A percentile compares a stretch with the other conserved stretches of the same genome.
These are phyloP conservation scores for Chrysopilus asiliformis DNA, from an alignment of 2,888 invertebrate species.

Conservation along the genomic window DNA sequence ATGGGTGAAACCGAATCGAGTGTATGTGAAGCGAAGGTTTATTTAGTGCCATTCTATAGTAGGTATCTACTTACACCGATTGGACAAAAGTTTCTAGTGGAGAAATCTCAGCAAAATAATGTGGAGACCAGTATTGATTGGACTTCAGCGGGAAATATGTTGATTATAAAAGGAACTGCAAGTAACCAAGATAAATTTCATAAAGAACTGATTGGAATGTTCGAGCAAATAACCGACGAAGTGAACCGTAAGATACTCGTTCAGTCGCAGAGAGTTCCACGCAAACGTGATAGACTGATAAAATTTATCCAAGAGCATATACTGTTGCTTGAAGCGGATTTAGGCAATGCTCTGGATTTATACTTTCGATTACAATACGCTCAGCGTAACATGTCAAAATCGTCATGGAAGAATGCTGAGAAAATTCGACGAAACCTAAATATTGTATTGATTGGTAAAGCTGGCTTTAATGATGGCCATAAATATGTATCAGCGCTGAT, in stretches of 20 bases:
- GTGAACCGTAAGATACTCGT: slow-evolving; percentile 21
- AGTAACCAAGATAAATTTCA: slow-evolving; percentile 42
- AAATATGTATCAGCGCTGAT: slow-evolving; percentile 34
- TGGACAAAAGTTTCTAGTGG: slow-evolving; percentile 38
- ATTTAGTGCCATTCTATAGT: slow-evolving; percentile 38
- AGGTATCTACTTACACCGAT: slow-evolving; percentile 38
- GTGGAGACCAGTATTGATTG: slow-evolving; percentile 28
- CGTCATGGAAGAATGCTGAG: slow-evolving; percentile 35
- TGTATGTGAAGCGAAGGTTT: slow-evolving; percentile 38
- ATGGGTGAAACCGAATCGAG: too few species aligned
- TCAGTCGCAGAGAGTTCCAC: slow-evolving; percentile 26
- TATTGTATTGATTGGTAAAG: slow-evolving; percentile 46
- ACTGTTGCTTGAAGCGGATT: slow-evolving; percentile 26
- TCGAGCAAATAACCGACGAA: slow-evolving; percentile 21
- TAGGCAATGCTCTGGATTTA: slow-evolving; percentile 41
- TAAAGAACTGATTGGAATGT: slow-evolving; percentile 35
- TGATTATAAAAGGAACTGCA: slow-evolving; percentile 40
- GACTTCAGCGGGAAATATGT: slow-evolving; percentile 35
- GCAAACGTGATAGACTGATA: slow-evolving; percentile 26
- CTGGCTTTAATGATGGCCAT: slow-evolving; percentile 43
- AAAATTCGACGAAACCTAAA: slow-evolving; percentile 39
- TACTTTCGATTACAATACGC: too few species aligned
- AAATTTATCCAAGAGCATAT: slow-evolving; percentile 28
- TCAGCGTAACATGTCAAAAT: slow-evolving; percentile 37
- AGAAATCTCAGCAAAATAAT: slow-evolving; percentile 29